Evolutionary conservation across 2,797 vertebrate genomes (phyloP), one percentile per base, ranked within the genome.

Genomic region (Rhynchotus rufescens): DNA sequence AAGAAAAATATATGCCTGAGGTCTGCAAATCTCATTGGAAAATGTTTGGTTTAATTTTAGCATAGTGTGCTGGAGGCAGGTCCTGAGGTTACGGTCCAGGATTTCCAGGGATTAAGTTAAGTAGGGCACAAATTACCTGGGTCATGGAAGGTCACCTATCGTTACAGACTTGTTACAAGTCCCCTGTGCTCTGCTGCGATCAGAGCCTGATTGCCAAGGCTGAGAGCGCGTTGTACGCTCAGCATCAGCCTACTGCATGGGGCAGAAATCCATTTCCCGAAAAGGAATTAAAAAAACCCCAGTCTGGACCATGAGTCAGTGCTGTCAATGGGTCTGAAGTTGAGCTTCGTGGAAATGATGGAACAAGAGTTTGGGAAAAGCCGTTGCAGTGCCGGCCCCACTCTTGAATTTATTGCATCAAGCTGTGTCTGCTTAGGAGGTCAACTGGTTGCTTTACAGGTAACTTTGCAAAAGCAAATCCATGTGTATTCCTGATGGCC

Each of bases 61-160:
- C 76, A 40, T 40, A 38, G 19, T 51, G 66, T 84, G 67, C 90
- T 88, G 82, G n/a, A 83, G 71, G 87, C 85, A 96, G 86, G 84
- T 92, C 91, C 85, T 67, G 86, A 94, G 93, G 96, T 96, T 96
- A 93, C 64, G 74, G 88, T 86, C 93, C 84, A 90, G 93, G 94
- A 94, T 96, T 96, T 97, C 94, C 93, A 95, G 92, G 88, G 93
- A 96, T 96, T 95, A 96, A 96, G 16, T 84, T 65, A 96, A 96
- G 82, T 84, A 93, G 94, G 89, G 67, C 94, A 95, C 82, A 93
- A 96, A 94, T 94, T 62, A 94, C 67, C 28, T 89, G 83, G 92
- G 92, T 94, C 69, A 1, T 14, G 34, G 42, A 83, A 91, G 95
- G 94, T 96, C 94, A 88, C 51, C 49, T 67, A 61, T 49, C 76